Percentiles rank a stretch among this genome's conserved stretches.
phyloP scores from a whole-genome alignment of 2,113 vertebrate genomes.

The Brienomyrus longianalis region DNA sequence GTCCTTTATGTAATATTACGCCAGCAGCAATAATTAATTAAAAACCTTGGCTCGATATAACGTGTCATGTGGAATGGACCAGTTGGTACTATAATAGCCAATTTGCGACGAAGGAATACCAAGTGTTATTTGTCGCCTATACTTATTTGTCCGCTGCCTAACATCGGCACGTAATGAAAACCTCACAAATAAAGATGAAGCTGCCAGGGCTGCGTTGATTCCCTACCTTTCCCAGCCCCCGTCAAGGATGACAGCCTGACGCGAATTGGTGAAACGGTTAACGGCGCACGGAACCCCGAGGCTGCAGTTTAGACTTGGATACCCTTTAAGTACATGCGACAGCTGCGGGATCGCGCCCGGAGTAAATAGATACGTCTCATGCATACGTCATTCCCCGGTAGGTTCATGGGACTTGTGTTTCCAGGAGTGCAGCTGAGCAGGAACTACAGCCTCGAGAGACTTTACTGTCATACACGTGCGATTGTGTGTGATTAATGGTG shows the following conservation, averaged over 20 bases:
- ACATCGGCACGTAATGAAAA: neutral
- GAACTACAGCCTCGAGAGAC: slow-evolving; percentile 13
- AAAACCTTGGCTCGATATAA: neutral
- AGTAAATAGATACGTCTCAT: slow-evolving; percentile 5
- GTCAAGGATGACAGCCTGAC: slow-evolving; percentile 11
- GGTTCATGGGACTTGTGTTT: slow-evolving; percentile 18
- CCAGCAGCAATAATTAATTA: neutral
- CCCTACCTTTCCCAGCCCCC: slow-evolving; percentile 21
- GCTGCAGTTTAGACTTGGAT: slow-evolving; percentile 30
- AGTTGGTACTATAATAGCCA: neutral
- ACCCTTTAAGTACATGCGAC: slow-evolving; percentile 18
- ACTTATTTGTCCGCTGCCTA: neutral
- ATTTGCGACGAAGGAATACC: neutral
- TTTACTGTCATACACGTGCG: neutral
- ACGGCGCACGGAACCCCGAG: slow-evolving; percentile 7
- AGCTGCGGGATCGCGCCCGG: neutral
- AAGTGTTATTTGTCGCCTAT: neutral
- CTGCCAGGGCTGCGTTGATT: neutral
- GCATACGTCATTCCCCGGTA: neutral
- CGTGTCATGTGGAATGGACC: neutral
- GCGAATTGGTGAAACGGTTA: neutral
- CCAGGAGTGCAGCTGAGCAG: neutral
- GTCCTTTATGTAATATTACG: neutral
- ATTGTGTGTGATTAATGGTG: neutral
- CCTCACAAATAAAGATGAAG: neutral